Base-by-base conservation (phyloP, 2,888 invertebrate genomes). In the Nemotelus pantherinus region DNA sequence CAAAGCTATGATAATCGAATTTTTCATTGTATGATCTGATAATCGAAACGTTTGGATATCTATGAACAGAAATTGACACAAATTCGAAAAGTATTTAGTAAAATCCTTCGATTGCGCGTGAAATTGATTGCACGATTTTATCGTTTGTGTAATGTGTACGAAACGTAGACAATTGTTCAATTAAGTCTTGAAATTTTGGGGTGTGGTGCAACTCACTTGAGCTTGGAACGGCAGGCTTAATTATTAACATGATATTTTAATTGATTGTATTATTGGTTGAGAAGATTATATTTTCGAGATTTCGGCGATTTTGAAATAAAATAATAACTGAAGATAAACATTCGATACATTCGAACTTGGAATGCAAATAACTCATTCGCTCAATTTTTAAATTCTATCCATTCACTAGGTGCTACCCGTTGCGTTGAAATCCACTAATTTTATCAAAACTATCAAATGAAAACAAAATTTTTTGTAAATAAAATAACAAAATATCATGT, bases 101-200 rank as follows among this genome's bases (percentile, higher is more conserved):
- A 70, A 70, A 10, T 55, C 70, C 43, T 70, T 55, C 53, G 25
- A 53, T 70, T n/a, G 50, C 25, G 70, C 50, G 70, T 70, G 70
- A 25, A 70, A 70, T 70, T n/a, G 70, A 55, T 70, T 48, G 70
- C 70, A 70, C 55, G 70, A 55, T 70, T 70, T 70, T 55, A n/a
- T 70, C 70, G 41, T 68, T 45, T n/a, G 55, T 70, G 41, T 50
- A 53, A 9, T 53, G 43, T 70, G 43, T 3, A 55, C 44, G 41
- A n/a, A 70, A 70, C 44, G 53, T 25, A 70, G 55, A 47, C 9
- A 55, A 70, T 70, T 55, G 43, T 70, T 70, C 60, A 60, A 60
- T 41, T 25, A 25, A 25, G 25, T 25, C 25, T 25, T 25, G 25
- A 25, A 25, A 0, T 25, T 25, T 25, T 25, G 25, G 25, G 25